Percentiles rank a stretch among this genome's conserved stretches.
phyloP scores from a whole-genome alignment of 2,888 invertebrate genomes.

The Autographa pulchrina region DNA sequence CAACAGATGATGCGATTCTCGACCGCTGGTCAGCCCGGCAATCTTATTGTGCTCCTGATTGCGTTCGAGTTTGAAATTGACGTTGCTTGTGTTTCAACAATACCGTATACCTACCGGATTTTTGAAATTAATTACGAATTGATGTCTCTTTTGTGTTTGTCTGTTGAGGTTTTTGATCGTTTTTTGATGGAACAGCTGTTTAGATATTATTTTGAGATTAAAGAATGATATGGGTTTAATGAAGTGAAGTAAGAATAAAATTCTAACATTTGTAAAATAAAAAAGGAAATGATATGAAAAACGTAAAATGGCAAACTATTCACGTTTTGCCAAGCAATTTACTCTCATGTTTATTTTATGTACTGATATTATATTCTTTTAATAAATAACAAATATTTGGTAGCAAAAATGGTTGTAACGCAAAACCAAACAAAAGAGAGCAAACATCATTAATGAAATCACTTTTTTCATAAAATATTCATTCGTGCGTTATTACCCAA shows the following conservation, averaged over 20 bases:
- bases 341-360: too few relatives aligned
- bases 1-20: slow-evolving; percentile 68
- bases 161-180: neutral
- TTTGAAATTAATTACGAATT: slow-evolving; percentile 52
- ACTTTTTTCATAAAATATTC: slow-evolving; percentile 1
- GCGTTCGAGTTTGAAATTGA: slow-evolving; percentile 64
- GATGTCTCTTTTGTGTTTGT: slow-evolving; percentile 19
- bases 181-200: neutral
- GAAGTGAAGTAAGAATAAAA: neutral
- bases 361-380: too few relatives aligned
- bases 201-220: neutral
- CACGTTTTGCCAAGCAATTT: too few relatives aligned
- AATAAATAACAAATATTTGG: too few relatives aligned
- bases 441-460: neutral
- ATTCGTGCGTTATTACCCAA: neutral
- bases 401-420: neutral
- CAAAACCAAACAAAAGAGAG: neutral
- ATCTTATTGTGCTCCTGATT: slow-evolving; percentile 68
- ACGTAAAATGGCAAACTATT: too few relatives aligned
- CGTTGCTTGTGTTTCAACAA: slow-evolving; percentile 62
- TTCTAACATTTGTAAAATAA: neutral
- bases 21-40: slow-evolving; percentile 61
- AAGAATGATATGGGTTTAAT: neutral
- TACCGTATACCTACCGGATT: slow-evolving; percentile 47
- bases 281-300: too few relatives aligned